A percentile compares a stretch with the other conserved stretches of the same genome.
Conservation (phyloP, 1,140 invertebrate genomes). For the Zaprionus taronus region DNA sequence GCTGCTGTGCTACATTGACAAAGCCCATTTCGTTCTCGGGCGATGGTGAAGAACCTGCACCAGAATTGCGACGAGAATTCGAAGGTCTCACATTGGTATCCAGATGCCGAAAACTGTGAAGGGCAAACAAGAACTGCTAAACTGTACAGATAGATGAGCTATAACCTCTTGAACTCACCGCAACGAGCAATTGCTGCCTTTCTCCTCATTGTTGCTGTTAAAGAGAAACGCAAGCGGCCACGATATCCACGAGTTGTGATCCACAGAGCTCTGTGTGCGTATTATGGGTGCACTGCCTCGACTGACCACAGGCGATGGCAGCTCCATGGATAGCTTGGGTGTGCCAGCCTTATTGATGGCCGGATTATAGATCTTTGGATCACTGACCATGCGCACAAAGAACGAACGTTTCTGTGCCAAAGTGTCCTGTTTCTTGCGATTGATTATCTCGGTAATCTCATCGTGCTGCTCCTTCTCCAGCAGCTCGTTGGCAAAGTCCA, state of each 20-base stretch:
- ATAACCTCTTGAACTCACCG: conserved; percentile 86
- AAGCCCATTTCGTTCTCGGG: conserved; percentile 86
- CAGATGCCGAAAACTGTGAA: conserved; percentile 90
- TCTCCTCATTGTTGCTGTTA: conserved; percentile 88
- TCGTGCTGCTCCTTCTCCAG: conserved; percentile 90
- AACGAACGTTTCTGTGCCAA: conserved; percentile 96
- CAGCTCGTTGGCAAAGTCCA: conserved; percentile 92
- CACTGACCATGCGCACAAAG: conserved; percentile 98
- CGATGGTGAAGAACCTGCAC: conserved; percentile 87
- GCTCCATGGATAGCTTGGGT: conserved; percentile 85
- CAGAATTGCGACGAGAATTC: conserved; percentile 80
- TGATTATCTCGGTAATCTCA: conserved; percentile 88
- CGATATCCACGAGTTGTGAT: conserved; percentile 92
- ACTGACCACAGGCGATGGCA: conserved; percentile 83
- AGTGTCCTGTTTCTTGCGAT: conserved; percentile 89
- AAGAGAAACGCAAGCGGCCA: conserved; percentile 95
- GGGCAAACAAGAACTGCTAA: background rate
- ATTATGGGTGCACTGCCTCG: conserved; percentile 85
- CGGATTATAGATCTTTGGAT: conserved; percentile 98
- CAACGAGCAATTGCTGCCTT: conserved; percentile 90
- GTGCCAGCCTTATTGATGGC: conserved; percentile 90
- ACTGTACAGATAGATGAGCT: no score
- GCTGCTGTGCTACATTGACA: conserved; percentile 54
- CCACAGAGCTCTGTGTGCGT: conserved; percentile 84
- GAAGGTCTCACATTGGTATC: conserved; percentile 90